Base-by-base conservation (phyloP, 2,797 vertebrate genomes). In the Pantherophis vulpinus region DNA sequence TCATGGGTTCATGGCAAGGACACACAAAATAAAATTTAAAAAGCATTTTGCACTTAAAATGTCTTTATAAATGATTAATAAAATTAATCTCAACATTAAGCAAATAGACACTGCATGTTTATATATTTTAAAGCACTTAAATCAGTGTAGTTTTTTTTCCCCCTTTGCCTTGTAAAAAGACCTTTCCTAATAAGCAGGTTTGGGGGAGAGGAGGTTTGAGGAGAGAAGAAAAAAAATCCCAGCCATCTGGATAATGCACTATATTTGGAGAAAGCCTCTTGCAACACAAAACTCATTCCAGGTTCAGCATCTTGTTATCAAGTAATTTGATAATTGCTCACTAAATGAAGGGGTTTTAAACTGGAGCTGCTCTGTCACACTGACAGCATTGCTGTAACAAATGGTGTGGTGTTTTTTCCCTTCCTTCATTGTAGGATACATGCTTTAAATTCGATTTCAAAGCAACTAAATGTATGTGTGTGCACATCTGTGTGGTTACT, bases 321-420 rank as follows among this genome's bases (percentile, higher is more conserved):
- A 93, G 86, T 51, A 63, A 91, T 93, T 90, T 91, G 61, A 63
- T 93, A 93, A 93, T 91, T 66, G 63, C 83, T 91, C 55, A 86
- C 90, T 88, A 93, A 88, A 93, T 86, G 37, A 12, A 63, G 54
- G 54, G 37, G 12, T n/a, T 91, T 91, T 74, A 56, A 86, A 56
- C 51, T 20, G 14, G 79, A 90, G n/a, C 61, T 87, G 89, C 27
- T 87, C 37, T 90, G 58, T 86, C 54, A 56, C 37, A n/a, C 61
- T 88, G 89, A 88, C 87, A 58, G 56, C 42, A 54, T 27, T 91
- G 61, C 55, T 54, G 86, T 88, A 88, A 91, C 87, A 90, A 91
- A 70, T 47, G 51, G 60, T 87, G 18, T 87, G 55, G 3, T 59
- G 9, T 5, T 74, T 54, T 66, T 70, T 20, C 51, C 54, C n/a